phyloP scores from a whole-genome alignment of 2,113 vertebrate species.

The Cichladusa arquata region DNA sequence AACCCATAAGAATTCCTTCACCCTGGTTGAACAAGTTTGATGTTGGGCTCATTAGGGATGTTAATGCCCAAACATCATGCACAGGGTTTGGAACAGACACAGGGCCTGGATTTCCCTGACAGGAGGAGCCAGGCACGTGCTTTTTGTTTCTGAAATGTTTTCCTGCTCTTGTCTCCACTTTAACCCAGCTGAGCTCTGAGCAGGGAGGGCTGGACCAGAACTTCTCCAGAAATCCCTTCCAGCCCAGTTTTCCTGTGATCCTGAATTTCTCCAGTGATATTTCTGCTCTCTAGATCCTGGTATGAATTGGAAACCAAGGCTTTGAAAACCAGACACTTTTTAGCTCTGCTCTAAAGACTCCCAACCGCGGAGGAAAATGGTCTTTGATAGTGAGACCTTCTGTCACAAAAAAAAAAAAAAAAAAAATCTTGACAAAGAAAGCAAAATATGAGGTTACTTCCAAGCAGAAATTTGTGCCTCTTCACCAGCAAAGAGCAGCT shows the following conservation, averaged over 20 bases:
- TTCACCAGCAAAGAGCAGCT: not conserved
- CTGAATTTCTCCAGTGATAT: not conserved
- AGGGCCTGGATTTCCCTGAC: not conserved
- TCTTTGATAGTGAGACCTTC: not conserved
- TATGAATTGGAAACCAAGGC: rapidly evolving
- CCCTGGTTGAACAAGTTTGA: not conserved
- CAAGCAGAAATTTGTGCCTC: not conserved
- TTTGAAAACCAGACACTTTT: not conserved
- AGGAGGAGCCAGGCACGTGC: not conserved
- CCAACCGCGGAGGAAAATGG: rapidly evolving
- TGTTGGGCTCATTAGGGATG: not conserved
- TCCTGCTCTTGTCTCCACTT: not conserved
- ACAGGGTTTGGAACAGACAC: not conserved
- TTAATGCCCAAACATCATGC: not conserved
- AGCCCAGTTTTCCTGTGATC: not conserved
- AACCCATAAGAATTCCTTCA: not conserved
- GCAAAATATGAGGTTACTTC: not conserved
- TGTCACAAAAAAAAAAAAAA: not conserved
- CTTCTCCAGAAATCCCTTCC: not conserved
- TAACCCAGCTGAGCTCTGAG: not conserved
- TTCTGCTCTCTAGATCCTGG: not conserved
- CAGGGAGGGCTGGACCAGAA: not conserved
- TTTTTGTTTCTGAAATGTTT: not conserved
- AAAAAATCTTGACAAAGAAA: not conserved
- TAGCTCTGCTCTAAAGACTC: not conserved